Base-by-base conservation (phyloP, 2,797 vertebrate species). In the Chelon labrosus region DNA sequence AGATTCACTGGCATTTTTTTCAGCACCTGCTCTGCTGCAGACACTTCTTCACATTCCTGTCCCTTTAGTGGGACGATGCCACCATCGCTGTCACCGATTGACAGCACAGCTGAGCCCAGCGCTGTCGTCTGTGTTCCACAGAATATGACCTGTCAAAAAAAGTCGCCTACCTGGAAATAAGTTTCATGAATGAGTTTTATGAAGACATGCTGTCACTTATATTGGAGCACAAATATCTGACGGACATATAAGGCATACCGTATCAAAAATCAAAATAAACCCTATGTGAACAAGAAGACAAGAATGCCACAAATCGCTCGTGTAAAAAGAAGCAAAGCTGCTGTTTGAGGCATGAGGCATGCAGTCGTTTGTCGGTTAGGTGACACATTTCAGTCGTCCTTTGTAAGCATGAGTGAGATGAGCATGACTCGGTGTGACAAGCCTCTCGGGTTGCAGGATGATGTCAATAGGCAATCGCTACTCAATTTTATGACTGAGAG, bases 361-460 rank as follows among this genome's bases (percentile, higher is more conserved):
- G 22, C 22, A 22, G 22, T 22, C 3, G 22, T 22, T 22, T 22
- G 3, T 22, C 22, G 22, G 22, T 22, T 22, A 22, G 22, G 22
- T 22, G 22, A 22, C 22, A 3, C 22, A 22, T 22, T 77, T 72
- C 70, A 65, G 17, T 67, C 67, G 65, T 71, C 51, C 62, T 69
- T 62, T 47, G 62, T 73, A 73, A 80, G 82, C 71, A 60, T 52
- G 82, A 75, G 81, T 47, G 76, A 75, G 68, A 68, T 63, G 72
- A 80, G 77, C 55, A 55, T 70, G 79, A 83, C 67, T 84, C 80
- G 65, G 51, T 64, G 56, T 69, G 80, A 87, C 75, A 68, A 69
- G 64, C 65, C 67, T 75, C 78, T 79, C 76, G 69, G 73, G 73
- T 73, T 79, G 63, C 73, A 68, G 79, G 61, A 71, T 59, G 71